Base-by-base conservation (phyloP, 1,140 invertebrate genomes). In the Habropoda laboriosa region DNA sequence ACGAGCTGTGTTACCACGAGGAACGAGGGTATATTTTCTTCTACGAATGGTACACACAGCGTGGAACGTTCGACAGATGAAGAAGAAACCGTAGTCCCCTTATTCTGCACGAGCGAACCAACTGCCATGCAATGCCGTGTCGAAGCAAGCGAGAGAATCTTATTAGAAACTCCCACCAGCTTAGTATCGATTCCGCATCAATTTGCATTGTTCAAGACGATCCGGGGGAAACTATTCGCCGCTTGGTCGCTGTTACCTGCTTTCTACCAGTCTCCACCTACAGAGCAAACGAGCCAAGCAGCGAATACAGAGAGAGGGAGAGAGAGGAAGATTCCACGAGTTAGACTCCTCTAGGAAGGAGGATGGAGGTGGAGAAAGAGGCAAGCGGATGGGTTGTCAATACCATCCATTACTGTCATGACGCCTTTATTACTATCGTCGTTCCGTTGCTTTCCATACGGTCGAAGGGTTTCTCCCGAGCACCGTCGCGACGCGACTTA, bases 131-230 rank as follows among this genome's bases (percentile, higher is more conserved):
- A 53, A 51, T 53, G 45, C 57, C 76, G 68, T 27, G 47, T 55
- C 38, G 68, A 55, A 47, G 76, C 35, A 24, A 61, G 80, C 61
- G 55, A 60, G 80, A 63, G 81, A 88, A 89, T 89, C 87, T 88
- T 89, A 89, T 89, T 89, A 89, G 82, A 89, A 88, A 89, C 87
- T 88, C 86, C 61, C 49, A 84, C 63, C 75, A 73, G 81, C 86
- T 87, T 87, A 85, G 75, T 89, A 89, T 89, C 87, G 87, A 89
- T 89, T 89, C 87, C 79, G 83, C 87, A 89, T 89, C 88, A 88
- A 88, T 89, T 89, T 88, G 87, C 87, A 89, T 87, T 86, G 83
- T 88, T 87, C 86, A 51, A 55, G 70, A 85, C 81, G 78, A 88
- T 87, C 66, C 81, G 70, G 53, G 30, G 55, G 86, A 87, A 86